Evolutionary conservation across 2,113 vertebrate species (phyloP), one percentile per base, ranked within the genome.

Genomic region (Herpailurus yagouaroundi): DNA sequence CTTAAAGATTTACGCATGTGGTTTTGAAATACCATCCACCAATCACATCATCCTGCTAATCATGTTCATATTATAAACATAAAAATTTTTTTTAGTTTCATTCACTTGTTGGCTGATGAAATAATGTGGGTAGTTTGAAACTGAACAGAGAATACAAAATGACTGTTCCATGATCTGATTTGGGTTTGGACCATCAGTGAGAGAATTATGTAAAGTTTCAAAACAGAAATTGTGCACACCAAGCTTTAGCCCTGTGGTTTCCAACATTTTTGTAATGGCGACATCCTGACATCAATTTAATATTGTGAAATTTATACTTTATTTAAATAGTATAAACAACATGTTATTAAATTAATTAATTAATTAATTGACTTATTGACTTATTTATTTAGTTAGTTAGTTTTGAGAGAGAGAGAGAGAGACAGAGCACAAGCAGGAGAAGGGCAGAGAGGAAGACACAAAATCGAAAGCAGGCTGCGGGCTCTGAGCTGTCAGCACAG

Each of bases 201-300:
- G 63, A 93, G 36, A 94, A 86, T 83, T 96, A 82, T 55, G 5
- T 92, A 90, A 92, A 6, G 4, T 96, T 97, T 96, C 81, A 94
- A 85, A 76, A 84, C 41, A 84, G 52, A 94, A 86, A 96, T 95
- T 92, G 50, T 71, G 21, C 18, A 95, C n/a, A 89, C 27, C 63
- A 93, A 96, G 41, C n/a, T 71, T 80, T 52, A 87, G 41, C 33
- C 3, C 4, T 77, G 18, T 86, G 76, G 25, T 89, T 96, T 92
- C 83, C 66, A n/a, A 83, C 29, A 92, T 85, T 71, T 97, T 79
- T 86, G 18, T 96, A 36, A 74, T 18, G 23, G 14, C 27, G 85
- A 86, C n/a, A 79, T 90, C 21, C 82, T 93, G 14, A 23, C 69
- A 73, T 33, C 19, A 86, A 69, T 79, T 93, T 83, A 29, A 87